Conservation (phyloP, 2,888 invertebrate genomes). For the Tenthredo mesomela region DNA sequence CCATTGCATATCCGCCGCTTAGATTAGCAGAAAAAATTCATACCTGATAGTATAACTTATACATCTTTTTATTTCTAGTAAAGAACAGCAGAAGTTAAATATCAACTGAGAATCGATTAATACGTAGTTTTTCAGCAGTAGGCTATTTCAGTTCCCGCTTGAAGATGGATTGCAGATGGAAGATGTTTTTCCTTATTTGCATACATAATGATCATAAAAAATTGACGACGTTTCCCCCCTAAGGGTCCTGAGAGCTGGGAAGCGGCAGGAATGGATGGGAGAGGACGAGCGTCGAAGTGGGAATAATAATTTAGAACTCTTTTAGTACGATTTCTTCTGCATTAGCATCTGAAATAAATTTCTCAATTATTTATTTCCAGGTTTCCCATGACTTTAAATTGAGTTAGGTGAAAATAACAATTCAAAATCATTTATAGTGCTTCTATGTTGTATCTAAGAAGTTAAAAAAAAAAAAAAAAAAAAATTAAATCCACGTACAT, state of each 20-base stretch:
- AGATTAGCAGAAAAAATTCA: not conserved
- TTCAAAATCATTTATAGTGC: not conserved
- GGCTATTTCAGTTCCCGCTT: not conserved
- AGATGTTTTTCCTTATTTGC: slow-evolving; percentile 60
- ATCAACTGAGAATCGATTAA: slow-evolving; percentile 9
- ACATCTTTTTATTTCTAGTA: not conserved
- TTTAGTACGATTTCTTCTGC: not conserved
- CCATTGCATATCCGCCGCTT: not conserved
- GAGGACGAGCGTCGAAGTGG: slow-evolving; percentile 48
- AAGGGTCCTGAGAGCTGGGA: slow-evolving; percentile 50
- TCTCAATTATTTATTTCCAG: not conserved
- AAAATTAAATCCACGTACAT: not conserved
- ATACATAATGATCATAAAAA: slow-evolving; percentile 65
- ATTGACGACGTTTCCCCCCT: slow-evolving; percentile 59
- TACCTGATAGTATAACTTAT: not conserved
- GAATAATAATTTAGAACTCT: slow-evolving; percentile 58
- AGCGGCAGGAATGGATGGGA: slow-evolving; percentile 42
- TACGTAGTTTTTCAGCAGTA: not conserved
- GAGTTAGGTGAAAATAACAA: not conserved
- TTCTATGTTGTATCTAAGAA: not conserved
- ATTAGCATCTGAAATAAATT: not conserved
- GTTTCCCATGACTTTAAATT: not conserved
- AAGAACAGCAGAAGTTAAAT: not conserved
- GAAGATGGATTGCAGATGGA: slow-evolving; percentile 44
- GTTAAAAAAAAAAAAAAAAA: not conserved